phyloP scores from a whole-genome alignment of 2,888 invertebrate genomes.

The Deroplatys truncata region DNA sequence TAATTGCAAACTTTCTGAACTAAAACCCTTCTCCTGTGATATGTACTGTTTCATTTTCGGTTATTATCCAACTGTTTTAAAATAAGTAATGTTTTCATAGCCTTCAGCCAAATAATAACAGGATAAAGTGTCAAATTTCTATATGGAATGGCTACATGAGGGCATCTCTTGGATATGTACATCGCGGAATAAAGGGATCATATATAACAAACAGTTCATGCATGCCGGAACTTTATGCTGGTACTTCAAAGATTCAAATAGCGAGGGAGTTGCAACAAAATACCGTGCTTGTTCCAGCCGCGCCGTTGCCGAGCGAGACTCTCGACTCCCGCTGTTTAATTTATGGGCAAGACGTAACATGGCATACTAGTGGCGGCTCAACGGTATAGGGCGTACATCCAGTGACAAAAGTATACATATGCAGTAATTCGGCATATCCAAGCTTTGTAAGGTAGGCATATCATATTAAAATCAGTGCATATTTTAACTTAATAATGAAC shows the following conservation, averaged over 20 bases:
- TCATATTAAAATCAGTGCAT: too few relatives aligned
- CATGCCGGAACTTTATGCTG: not conserved
- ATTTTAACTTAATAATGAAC: too few relatives aligned
- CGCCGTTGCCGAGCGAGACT: not conserved
- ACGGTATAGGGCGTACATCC: not conserved
- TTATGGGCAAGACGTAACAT: not conserved
- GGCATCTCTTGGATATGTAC: not conserved
- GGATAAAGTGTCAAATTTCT: not conserved
- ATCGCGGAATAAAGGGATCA: not conserved
- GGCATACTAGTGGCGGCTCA: too few relatives aligned
- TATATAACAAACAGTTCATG: not conserved
- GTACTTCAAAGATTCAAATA: not conserved
- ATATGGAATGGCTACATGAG: not conserved
- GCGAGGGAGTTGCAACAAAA: not conserved
- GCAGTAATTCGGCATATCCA: too few relatives aligned
- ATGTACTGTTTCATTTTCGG: too few relatives aligned
- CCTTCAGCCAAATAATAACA: not conserved
- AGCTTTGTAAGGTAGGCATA: too few relatives aligned
- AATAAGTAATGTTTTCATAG: too few relatives aligned
- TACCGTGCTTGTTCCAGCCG: not conserved
- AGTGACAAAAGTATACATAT: not conserved
- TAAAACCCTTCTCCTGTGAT: too few relatives aligned
- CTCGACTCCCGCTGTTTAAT: not conserved
- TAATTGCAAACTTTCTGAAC: too few relatives aligned
- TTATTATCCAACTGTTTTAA: too few relatives aligned